Base-by-base conservation (phyloP, 1,140 invertebrate species). In the Drosophila eugracilis region DNA sequence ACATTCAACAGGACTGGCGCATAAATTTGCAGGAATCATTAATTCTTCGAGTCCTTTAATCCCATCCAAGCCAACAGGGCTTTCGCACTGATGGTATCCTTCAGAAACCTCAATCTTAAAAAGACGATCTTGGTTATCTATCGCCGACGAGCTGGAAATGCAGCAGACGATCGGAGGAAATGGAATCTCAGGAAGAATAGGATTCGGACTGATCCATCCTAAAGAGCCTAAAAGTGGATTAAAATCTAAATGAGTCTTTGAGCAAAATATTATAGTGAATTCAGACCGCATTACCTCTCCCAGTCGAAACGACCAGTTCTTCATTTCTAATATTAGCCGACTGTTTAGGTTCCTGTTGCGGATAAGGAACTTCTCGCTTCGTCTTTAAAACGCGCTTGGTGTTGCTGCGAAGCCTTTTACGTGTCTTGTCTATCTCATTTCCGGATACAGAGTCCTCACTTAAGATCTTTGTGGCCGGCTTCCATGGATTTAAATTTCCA, bases 401-500 rank as follows among this genome's bases (percentile, higher is more conserved):
- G 47, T 66, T 75, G 0, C 32, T 34, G 7, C 75, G 58, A 9
- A 50, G 21, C 4, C 54, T 54, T n/a, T 78, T 78, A 2, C 50
- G 58, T 6, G 49, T 24, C 4, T 39, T 67, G 4, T 54, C 53
- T 15, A 58, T 41, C 5, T 57, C 54, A 47, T 54, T 21, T 4
- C 71, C 65, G 0, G 71, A 75, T 5, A 74, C 9, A 1, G 75
- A 78, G 5, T 78, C 71, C 0, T 54, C 59, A 28, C 44, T 75
- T 5, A 60, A 1, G 0, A 22, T 5, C 17, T 22, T 24, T 4
- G 42, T 69, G 26, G 12, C 21, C 28, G n/a, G 6, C 4, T 21
- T 53, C 30, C 37, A 32, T 0, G 75, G 71, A 19, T 75, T 24
- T 7, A 78, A 62, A 1, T 14, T 3, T 9, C 42, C 42, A 4